A percentile compares a stretch with the other conserved stretches of the same genome.
These are phyloP conservation scores for Cyphomyrus discorhynchus DNA, from an alignment of 2,113 vertebrate genomes.

Conservation along the genomic window DNA sequence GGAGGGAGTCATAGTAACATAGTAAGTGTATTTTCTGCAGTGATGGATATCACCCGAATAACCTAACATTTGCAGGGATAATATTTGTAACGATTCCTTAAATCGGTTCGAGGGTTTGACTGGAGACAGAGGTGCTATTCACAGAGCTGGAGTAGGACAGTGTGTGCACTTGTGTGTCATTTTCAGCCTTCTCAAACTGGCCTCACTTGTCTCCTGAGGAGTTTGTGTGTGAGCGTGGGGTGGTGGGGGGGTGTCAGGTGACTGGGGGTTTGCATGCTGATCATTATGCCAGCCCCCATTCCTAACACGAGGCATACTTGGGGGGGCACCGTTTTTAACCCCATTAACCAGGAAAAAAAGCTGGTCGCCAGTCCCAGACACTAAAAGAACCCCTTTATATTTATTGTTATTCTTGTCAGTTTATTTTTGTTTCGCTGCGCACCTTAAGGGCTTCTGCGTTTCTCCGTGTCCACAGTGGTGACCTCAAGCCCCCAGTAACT, in stretches of 20 bases:
- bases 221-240: not conserved
- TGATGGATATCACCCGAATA: not conserved
- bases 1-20: not conserved
- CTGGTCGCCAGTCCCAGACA: not conserved
- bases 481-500: not conserved
- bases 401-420: not conserved
- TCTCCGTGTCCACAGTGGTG: not conserved
- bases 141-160: not conserved
- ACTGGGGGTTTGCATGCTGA: not conserved
- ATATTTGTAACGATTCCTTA: not conserved
- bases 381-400: not conserved
- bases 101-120: not conserved
- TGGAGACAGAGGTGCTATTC: not conserved
- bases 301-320: not conserved
- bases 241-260: not conserved
- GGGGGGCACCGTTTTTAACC: not conserved
- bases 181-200: not conserved
- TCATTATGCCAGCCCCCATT: not conserved
- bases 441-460: not conserved
- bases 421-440: not conserved
- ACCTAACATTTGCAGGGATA: not conserved
- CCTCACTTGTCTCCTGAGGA: not conserved
- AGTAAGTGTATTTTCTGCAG: not conserved
- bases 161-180: not conserved
- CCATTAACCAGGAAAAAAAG: not conserved